Evolutionary conservation across 1,140 invertebrate genomes (phyloP).

Genomic region (Drosophila repleta): DNA sequence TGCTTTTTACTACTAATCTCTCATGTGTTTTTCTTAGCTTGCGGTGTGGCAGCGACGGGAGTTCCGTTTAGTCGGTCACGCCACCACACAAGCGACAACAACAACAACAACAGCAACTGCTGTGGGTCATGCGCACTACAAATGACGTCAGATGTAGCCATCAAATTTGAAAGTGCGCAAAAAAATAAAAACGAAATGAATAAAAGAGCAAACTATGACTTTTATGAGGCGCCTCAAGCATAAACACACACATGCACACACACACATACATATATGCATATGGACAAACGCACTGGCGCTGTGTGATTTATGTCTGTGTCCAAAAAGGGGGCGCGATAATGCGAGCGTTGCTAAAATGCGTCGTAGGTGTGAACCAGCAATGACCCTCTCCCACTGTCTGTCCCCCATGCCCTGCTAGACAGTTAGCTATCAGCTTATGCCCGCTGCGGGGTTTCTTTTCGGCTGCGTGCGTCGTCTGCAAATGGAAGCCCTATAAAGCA

Average conservation of each 20-base stretch:
- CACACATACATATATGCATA: constrained; percentile 24
- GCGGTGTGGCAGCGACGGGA: constrained; percentile 36
- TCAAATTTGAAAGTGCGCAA: constrained; percentile 78
- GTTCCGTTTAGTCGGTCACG: constrained; percentile 81
- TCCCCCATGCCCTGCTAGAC: neutral
- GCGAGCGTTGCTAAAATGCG: constrained; percentile 24
- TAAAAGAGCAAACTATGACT: constrained; percentile 52
- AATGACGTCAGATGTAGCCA: constrained; percentile 75
- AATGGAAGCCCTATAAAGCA: constrained; percentile 58
- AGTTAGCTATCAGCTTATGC: constrained; percentile 22
- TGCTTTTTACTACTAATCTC: constrained; percentile 39
- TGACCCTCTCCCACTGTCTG: constrained; percentile 8
- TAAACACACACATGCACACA: constrained; percentile 35
- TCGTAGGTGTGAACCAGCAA: constrained; percentile 60
- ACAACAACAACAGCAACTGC: constrained; percentile 22
- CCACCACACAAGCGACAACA: constrained; percentile 71
- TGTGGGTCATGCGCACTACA: constrained; percentile 72
- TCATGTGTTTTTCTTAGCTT: constrained; percentile 51
- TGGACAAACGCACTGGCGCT: constrained; percentile 39
- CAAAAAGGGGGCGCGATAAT: constrained; percentile 51
- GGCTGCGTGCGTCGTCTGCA: constrained; percentile 19
- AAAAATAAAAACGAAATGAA: constrained; percentile 64
- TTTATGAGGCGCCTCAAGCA: constrained; percentile 55
- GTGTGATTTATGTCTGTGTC: constrained; percentile 60
- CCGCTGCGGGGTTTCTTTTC: constrained; percentile 53